These are phyloP conservation scores for Drosophila pallidifrons DNA, from an alignment of 1,140 invertebrate species.

Conservation along the genomic window DNA sequence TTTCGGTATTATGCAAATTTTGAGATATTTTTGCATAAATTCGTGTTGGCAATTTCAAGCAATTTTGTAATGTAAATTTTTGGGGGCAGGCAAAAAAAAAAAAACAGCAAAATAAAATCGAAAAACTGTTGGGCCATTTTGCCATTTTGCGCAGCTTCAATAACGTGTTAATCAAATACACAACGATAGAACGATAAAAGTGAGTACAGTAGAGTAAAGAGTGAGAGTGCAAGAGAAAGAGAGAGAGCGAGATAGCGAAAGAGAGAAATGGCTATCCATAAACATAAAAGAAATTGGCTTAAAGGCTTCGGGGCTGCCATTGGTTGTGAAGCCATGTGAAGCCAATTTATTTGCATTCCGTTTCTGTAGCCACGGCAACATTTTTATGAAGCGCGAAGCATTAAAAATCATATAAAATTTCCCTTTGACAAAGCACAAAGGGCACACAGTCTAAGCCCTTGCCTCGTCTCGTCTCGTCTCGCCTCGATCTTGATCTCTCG, in stretches of 20 bases:
- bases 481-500: constrained; percentile 8
- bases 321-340: constrained; percentile 48
- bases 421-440: constrained; percentile 68
- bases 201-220: neutral
- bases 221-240: no score
- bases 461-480: neutral
- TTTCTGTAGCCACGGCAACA: constrained; percentile 44
- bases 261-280: constrained; percentile 10
- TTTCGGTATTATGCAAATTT: constrained; percentile 34
- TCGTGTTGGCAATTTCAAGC: constrained; percentile 58
- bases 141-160: constrained; percentile 19
- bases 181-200: constrained; percentile 12
- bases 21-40: constrained; percentile 56
- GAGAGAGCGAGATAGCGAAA: neutral
- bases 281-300: constrained; percentile 58
- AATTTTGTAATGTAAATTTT: constrained; percentile 72
- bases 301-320: constrained; percentile 50
- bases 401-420: constrained; percentile 72
- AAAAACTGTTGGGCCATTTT: constrained; percentile 10
- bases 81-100: constrained; percentile 16
- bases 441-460: constrained; percentile 25
- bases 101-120: no score
- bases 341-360: constrained; percentile 59
- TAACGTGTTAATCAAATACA: constrained; percentile 62
- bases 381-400: constrained; percentile 78